phyloP scores from a whole-genome alignment of 2,797 vertebrate species.

The Falco peregrinus region DNA sequence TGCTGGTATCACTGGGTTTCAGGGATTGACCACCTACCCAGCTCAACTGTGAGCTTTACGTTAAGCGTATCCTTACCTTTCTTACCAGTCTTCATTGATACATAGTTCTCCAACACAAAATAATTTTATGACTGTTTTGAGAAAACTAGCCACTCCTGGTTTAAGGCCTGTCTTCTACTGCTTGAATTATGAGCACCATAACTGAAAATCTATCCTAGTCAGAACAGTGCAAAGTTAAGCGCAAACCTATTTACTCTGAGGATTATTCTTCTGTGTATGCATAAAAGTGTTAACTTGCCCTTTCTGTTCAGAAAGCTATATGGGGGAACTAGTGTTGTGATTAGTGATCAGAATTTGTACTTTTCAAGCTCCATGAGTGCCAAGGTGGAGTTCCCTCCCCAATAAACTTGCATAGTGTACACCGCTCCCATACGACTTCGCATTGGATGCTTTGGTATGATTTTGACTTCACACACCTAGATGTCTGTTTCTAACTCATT shows the following conservation, averaged over 20 bases:
- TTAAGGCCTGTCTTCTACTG: neutral
- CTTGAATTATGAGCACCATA: neutral
- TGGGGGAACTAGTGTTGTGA: neutral
- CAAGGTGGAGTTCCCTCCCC: neutral
- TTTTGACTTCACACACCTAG: neutral
- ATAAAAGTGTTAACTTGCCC: neutral
- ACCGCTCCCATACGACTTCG: neutral
- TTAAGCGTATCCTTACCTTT: neutral
- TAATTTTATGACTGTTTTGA: neutral
- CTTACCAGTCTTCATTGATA: neutral
- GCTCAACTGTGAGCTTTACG: neutral
- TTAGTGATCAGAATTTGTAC: neutral
- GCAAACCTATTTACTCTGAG: neutral
- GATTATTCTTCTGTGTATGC: neutral
- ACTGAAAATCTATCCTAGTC: neutral
- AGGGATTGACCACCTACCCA: neutral
- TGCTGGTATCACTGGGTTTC: neutral
- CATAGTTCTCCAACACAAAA: neutral
- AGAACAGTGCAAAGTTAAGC: neutral
- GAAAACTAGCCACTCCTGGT: neutral
- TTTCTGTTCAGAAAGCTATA: neutral
- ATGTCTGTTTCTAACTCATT: neutral
- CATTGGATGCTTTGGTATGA: neutral
- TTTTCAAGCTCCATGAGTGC: neutral
- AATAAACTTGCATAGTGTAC: accelerated